Evolutionary conservation across 2,797 vertebrate species (phyloP), one percentile per base, ranked within the genome.

Genomic region (Masticophis lateralis): DNA sequence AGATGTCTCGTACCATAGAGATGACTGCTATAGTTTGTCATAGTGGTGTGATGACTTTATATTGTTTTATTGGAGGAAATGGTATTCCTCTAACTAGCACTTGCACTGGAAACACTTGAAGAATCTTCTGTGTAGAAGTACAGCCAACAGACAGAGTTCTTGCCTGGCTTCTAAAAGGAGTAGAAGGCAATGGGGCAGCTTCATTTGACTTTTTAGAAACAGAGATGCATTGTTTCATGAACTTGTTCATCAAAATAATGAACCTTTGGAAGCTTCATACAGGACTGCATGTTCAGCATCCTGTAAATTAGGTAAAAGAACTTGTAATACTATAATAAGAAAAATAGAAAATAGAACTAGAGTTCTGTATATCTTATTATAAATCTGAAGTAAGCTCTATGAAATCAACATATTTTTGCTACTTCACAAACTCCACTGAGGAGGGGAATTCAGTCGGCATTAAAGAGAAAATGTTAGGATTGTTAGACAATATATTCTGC

Each of bases 391-490:
- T 87, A 90, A 91, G 14, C 89, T 27, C 91, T 92, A 0, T 28
- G 4, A 66, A 51, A 25, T 92, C 43, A 61, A 3, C 32, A 12
- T 43, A 8, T 32, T 25, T 94, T 90, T 92, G n/a, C 5, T 20
- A 93, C 8, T 88, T 86, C 91, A 47, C 66, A 6, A 56, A 59
- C 69, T 88, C 2, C 16, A 90, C 28, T 43, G 57, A 63, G 86
- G 94, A 28, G 86, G 89, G 92, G 0, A 25, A 69, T 25, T 86
- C 87, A 12, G 59, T 89, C 66, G 95, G 2, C 37, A 94, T 96
- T 97, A 95, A 95, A 94, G 32, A 55, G 94, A 96, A 95, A 69
- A 66, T 91, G 87, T 86, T 93, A 0, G 92, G 87, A 94, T 55
- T 92, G 4, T 92, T 94, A 92, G 92, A 89, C 96, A 91, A 95